Base-by-base conservation (phyloP, 2,888 invertebrate species). In the Dyspetes luteomarginatus region DNA sequence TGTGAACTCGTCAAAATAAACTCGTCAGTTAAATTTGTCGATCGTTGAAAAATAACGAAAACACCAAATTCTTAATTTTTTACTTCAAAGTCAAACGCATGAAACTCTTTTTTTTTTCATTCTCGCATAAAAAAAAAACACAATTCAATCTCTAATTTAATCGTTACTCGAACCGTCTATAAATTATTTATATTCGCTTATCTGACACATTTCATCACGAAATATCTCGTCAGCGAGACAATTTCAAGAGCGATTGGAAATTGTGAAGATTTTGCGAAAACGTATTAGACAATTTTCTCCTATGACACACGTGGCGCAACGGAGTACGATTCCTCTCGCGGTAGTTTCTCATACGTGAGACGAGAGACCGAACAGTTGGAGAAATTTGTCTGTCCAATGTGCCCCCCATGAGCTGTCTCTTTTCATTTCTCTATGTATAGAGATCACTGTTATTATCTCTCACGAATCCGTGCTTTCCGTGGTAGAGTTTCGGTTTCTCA, bases 331-430 rank as follows among this genome's bases (percentile, higher is more conserved):
- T n/a, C n/a, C n/a, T n/a, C n/a, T n/a, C n/a, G n/a, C 52, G 41
- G 65, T 77, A 68, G 67, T 77, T 77, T 56, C 72, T 72, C 80
- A 73, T 77, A 77, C 76, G 72, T 68, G 80, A 77, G 62, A 9
- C 12, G 72, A 17, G 56, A 56, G 64, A 48, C 17, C 62, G 55
- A 41, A 69, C 36, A 0, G 36, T 75, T 52, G 79, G 41, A 4
- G 64, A 78, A 72, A 62, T 76, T 73, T 76, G 62, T 72, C 76
- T 48, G 55, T 67, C 65, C 36, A 52, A 48, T 48, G 17, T 48
- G 12, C 12, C 5, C 12, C 19, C 15, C 48, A 15, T 15, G 48
- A 48, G 17, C 24, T 65, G 50, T 36, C 55, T 76, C 76, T 73
- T 55, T 68, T 48, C 71, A 64, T 62, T 62, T 71, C 48, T 17